Conservation (phyloP, 1,140 invertebrate species). For the Ceratina calcarata region DNA sequence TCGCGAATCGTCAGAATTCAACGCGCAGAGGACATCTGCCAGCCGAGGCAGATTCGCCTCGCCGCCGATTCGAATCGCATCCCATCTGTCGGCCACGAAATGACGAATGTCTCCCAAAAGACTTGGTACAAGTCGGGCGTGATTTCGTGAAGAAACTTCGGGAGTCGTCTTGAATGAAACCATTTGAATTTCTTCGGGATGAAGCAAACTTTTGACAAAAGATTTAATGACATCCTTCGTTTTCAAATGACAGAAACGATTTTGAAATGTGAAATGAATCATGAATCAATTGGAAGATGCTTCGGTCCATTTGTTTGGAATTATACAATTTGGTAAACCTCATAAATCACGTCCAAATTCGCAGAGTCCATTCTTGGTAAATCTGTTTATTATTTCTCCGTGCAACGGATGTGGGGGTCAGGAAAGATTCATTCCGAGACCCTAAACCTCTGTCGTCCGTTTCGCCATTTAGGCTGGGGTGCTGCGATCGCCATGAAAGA, state of each 20-base stretch:
- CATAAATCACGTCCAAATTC: constrained; percentile 7
- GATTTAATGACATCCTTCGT: too few relatives aligned
- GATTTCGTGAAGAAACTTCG: background rate
- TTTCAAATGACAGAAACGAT: too few relatives aligned
- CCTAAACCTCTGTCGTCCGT: constrained; percentile 13
- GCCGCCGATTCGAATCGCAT: constrained; percentile 44
- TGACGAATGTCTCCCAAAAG: constrained; percentile 51
- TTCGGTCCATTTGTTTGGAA: too few relatives aligned
- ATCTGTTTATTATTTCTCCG: constrained; percentile 20
- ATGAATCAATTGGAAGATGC: too few relatives aligned
- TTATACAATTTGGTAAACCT: constrained; percentile 7
- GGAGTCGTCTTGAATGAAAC: background rate
- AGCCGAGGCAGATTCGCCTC: constrained; percentile 43
- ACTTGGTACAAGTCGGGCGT: background rate
- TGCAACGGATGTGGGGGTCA: background rate
- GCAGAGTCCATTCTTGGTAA: background rate
- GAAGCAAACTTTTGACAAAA: too few relatives aligned
- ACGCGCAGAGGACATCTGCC: constrained; percentile 53
- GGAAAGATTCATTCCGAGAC: background rate
- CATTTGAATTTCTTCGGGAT: too few relatives aligned
- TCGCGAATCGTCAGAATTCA: constrained; percentile 20
- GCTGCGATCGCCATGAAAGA: constrained; percentile 15
- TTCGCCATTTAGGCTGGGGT: constrained; percentile 13
- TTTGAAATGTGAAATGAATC: too few relatives aligned
- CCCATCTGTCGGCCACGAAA: constrained; percentile 53